Evolutionary conservation across 2,888 invertebrate genomes (phyloP), one percentile per base, ranked within the genome.

Genomic region (Synergus gifuensis): DNA sequence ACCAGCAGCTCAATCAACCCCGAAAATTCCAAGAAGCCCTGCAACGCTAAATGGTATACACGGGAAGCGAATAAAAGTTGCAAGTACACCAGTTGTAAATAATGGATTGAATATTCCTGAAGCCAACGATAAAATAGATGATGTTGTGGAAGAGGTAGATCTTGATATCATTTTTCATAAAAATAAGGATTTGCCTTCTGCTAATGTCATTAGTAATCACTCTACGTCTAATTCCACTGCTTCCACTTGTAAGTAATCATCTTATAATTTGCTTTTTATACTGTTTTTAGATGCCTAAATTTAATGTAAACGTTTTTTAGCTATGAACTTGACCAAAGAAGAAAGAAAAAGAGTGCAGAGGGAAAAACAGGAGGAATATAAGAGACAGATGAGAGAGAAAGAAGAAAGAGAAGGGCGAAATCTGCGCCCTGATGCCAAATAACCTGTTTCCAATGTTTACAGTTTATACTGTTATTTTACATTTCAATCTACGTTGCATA

Each of bases 311-410:
- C 1, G 14, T 18, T 76, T 22, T 14, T 67, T 62, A 67, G 46
- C 69, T 67, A 40, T 5, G 81, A 82, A 67, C n/a, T 77, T 84
- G 77, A 83, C 84, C 1, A 83, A 83, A 18, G 85, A 85, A 81
- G 84, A 84, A 79, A 79, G 86, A 49, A 85, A 84, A 80, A 76
- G 85, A 12, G 83, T 82, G 69, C 86, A 86, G 64, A 78, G 78
- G 60, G 84, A 85, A 80, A 83, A 83, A 64, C 85, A 86, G 28
- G 84, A 86, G 44, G 83, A 84, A 22, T 86, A 81, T 49, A 84
- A 84, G 78, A 85, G 77, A 78, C 64, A 80, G 44, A 46, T 77
- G 18, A 79, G 58, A 63, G 46, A 54, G 22, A 78, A 46, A 58
- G 67, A 69, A 42, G n/a, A 12, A 3, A 49, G 9, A 78, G 58